Evolutionary conservation across 2,797 vertebrate species (phyloP).

Genomic region (Rhadinocentrus ornatus): DNA sequence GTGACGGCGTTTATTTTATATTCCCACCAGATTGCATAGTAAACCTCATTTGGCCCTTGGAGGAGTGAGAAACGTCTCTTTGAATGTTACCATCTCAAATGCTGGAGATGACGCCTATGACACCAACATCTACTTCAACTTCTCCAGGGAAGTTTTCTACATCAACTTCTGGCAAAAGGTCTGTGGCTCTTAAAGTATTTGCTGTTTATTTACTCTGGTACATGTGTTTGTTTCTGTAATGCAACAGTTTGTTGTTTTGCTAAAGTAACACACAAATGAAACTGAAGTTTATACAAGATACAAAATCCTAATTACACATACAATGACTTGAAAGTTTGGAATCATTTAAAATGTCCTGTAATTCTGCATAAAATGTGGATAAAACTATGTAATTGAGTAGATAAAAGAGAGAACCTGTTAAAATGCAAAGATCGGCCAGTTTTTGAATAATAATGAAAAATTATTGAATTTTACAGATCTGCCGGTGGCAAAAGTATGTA

Average conservation of each 20-base stretch:
- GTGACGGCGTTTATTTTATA: not conserved
- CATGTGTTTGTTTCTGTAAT: slow-evolving; percentile 51
- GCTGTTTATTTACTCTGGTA: slow-evolving; percentile 46
- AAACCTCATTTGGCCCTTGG: slow-evolving; percentile 91
- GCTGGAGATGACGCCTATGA: slow-evolving; percentile 96
- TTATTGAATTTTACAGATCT: not conserved
- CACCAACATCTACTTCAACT: slow-evolving; percentile 96
- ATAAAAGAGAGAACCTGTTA: not conserved
- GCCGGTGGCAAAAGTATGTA: not conserved
- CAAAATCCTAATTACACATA: slow-evolving; percentile 1
- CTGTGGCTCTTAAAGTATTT: slow-evolving; percentile 71
- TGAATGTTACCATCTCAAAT: slow-evolving; percentile 94
- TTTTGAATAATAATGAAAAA: not conserved
- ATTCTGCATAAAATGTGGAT: not conserved
- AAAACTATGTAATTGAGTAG: not conserved
- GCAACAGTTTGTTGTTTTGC: slow-evolving; percentile 13
- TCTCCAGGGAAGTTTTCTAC: slow-evolving; percentile 96
- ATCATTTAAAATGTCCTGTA: not conserved
- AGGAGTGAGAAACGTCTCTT: slow-evolving; percentile 93
- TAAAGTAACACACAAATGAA: slow-evolving; percentile 2
- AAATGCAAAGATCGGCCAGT: not conserved
- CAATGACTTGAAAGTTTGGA: not conserved
- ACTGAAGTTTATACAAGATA: slow-evolving; percentile 4
- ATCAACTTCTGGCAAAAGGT: slow-evolving; percentile 99
- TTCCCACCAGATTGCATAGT: slow-evolving; percentile 69